phyloP scores from a whole-genome alignment of 35 echinoderm and acorn worm genomes.

The Anneissia japonica region DNA sequence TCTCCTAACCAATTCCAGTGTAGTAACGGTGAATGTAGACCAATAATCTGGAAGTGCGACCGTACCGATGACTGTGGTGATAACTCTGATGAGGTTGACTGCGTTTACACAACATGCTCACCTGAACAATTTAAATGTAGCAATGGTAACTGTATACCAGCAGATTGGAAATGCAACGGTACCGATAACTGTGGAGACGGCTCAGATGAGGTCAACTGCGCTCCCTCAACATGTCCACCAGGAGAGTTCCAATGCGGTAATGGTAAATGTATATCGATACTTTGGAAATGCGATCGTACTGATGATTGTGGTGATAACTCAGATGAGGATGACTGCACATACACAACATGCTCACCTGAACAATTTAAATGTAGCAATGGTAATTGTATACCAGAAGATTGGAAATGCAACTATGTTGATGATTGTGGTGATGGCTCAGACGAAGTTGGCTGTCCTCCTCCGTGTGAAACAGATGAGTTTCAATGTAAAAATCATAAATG shows the following conservation, averaged over 20 bases:
- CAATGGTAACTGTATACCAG: not conserved
- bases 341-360: no score
- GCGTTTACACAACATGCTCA: not conserved
- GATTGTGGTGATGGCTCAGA: not conserved
- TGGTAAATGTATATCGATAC: not conserved
- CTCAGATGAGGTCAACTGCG: not conserved
- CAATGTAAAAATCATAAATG: not conserved
- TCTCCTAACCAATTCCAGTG: no score
- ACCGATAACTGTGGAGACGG: not conserved
- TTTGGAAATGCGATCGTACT: not conserved
- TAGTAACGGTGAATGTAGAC: no score
- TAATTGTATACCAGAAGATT: no score
- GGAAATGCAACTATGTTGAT: no score
- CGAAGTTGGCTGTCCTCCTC: not conserved
- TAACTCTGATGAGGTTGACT: no score
- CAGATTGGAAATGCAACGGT: not conserved
- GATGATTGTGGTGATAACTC: not conserved
- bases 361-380: no score
- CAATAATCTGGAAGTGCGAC: no score
- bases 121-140: not conserved
- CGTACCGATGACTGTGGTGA: no score
- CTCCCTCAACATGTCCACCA: not conserved
- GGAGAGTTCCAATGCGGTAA: slow-evolving; percentile 49
- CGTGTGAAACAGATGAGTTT: not conserved
- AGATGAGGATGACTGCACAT: not conserved